Conservation (phyloP, 1,140 invertebrate genomes). For the Drosophila eugracilis region DNA sequence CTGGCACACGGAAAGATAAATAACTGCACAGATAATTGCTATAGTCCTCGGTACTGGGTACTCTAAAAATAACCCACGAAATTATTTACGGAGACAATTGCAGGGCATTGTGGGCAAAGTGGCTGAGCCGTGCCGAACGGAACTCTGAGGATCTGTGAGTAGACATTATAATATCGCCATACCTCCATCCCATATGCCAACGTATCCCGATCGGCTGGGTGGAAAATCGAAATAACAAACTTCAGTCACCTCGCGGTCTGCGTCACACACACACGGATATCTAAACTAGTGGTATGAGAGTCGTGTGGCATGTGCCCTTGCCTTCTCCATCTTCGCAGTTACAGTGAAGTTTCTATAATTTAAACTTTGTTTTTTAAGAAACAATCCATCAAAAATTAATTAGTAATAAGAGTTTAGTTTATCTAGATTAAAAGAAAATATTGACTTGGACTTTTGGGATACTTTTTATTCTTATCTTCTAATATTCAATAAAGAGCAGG, state of each 20-base stretch:
- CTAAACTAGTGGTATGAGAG: conserved; percentile 13
- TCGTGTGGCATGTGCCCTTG: conserved; percentile 30
- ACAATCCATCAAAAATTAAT: too few relatives aligned
- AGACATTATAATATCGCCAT: conserved; percentile 3
- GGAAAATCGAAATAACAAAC: conserved; percentile 53
- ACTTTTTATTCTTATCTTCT: too few relatives aligned
- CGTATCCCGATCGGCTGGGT: conserved; percentile 11
- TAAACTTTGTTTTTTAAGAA: not conserved
- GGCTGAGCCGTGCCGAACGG: conserved; percentile 5
- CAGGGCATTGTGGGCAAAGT: conserved; percentile 35
- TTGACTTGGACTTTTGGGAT: too few relatives aligned
- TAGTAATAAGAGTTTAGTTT: too few relatives aligned
- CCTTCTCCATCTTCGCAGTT: conserved; percentile 10
- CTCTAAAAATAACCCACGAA: conserved; percentile 33
- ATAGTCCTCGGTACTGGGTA: conserved; percentile 41
- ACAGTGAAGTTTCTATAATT: conserved; percentile 7
- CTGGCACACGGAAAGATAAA: conserved; percentile 55
- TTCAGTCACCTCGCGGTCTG: conserved; percentile 32
- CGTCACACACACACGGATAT: conserved; percentile 34
- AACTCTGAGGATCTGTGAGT: conserved; percentile 46
- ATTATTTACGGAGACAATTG: conserved; percentile 42
- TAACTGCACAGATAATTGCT: conserved; percentile 48
- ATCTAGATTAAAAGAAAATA: too few relatives aligned
- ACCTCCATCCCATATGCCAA: too few relatives aligned
- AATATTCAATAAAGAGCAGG: too few relatives aligned